Evolutionary conservation across 1,140 invertebrate genomes (phyloP), one percentile per base, ranked within the genome.

Genomic region (Drosophila lowei): DNA sequence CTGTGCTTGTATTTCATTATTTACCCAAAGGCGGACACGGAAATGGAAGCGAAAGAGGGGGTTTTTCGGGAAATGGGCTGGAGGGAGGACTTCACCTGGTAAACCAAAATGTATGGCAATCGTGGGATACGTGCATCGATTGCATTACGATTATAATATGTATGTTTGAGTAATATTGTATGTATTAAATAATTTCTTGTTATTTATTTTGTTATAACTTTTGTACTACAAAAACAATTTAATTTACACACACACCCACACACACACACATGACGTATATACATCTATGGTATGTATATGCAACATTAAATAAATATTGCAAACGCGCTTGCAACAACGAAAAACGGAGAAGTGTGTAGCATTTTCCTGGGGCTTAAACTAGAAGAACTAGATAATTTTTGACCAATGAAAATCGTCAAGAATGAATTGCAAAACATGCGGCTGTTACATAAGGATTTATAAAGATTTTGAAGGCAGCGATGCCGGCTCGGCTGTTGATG

Each of bases 141-240:
- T 55, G 52, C 50, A 67, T 54, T 23, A 15, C 30, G 30, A 11
- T 11, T 49, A 68, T 66, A 57, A 42, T 49, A 49, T 48, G 63
- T 67, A 67, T 67, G 16, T 67, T 67, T 30, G 49, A 64, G 65
- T 68, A 68, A 57, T 57, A 18, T 18, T 18, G 18, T 18, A 68
- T 68, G 66, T 68, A 68, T 68, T 67, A 43, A 68, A 68, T 68
- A 53, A 68, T 68, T 68, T 68, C 66, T 68, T 68, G 66, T 68
- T 68, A 68, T 68, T 68, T 68, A 68, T 68, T 68, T 68, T 68
- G 65, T 68, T 68, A 68, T 68, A 68, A 68, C 65, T 68, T 68
- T 68, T 68, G 50, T 68, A 68, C 63, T 56, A 68, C 65, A 67
- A 67, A n/a, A 67, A n/a, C 65, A 67, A 67, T 56, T 54, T 68